Evolutionary conservation across 2,888 invertebrate species (phyloP).

Genomic region (Oligia latruncula): DNA sequence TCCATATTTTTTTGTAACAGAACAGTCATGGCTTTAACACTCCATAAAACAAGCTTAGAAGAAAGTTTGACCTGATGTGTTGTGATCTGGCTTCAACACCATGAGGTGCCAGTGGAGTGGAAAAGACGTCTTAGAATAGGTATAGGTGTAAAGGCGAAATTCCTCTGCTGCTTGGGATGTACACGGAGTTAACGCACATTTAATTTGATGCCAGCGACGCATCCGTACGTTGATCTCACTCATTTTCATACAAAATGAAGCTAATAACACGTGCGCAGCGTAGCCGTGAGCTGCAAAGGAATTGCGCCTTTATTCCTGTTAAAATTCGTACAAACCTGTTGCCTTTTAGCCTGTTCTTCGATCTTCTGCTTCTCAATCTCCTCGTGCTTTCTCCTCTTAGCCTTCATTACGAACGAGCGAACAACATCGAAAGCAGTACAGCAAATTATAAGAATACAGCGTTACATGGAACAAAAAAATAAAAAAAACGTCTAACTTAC

Average conservation of each 20-base stretch:
- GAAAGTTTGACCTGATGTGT: neutral
- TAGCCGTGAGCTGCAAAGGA: neutral
- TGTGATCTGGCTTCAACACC: neutral
- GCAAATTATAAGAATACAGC: constrained; percentile 85
- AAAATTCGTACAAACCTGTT: constrained; percentile 92
- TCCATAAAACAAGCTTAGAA: neutral
- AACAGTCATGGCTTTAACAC: neutral
- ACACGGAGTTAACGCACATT: neutral
- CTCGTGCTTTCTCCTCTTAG: constrained; percentile 95
- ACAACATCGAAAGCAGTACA: constrained; percentile 90
- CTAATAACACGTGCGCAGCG: neutral
- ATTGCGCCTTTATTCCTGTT: constrained; percentile 5
- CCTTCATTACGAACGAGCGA: constrained; percentile 90
- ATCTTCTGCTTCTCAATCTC: constrained; percentile 95
- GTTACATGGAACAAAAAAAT: constrained; percentile 87
- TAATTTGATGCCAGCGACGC: neutral
- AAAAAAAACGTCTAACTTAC: constrained; percentile 60
- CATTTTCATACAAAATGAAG: neutral
- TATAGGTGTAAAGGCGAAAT: neutral
- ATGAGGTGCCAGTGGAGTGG: neutral
- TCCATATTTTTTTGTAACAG: neutral
- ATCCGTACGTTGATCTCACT: neutral
- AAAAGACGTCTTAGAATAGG: neutral
- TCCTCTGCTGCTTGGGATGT: neutral
- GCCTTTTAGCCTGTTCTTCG: constrained; percentile 95